These are phyloP conservation scores for Holocentrus rufus DNA, from an alignment of 2,797 vertebrate genomes.

Conservation along the genomic window DNA sequence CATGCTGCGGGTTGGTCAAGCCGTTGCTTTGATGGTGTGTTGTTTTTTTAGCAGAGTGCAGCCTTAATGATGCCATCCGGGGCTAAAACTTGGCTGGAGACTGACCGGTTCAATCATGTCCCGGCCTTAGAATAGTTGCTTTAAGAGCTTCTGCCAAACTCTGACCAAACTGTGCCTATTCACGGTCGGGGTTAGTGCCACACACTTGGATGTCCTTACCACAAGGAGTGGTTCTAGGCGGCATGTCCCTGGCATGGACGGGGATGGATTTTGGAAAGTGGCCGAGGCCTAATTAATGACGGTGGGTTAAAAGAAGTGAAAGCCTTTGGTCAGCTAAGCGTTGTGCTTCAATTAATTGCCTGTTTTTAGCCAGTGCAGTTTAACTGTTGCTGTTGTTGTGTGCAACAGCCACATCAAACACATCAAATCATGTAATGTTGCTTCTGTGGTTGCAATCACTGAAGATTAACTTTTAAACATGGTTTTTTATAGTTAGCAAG, in stretches of 20 bases:
- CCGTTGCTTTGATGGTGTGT: slow-evolving; percentile 73
- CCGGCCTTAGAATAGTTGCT: slow-evolving; percentile 70
- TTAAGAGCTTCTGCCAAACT: slow-evolving; percentile 69
- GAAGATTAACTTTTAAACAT: slow-evolving; percentile 62
- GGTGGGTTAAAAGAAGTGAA: slow-evolving; percentile 71
- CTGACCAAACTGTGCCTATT: slow-evolving; percentile 75
- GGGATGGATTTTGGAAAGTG: slow-evolving; percentile 53
- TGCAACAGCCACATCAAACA: slow-evolving; percentile 44
- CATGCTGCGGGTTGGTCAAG: slow-evolving; percentile 65
- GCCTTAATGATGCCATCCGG: slow-evolving; percentile 69
- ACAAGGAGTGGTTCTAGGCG: slow-evolving; percentile 65
- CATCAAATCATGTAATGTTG: slow-evolving; percentile 66
- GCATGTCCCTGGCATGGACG: slow-evolving; percentile 51
- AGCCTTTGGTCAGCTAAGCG: slow-evolving; percentile 64
- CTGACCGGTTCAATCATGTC: slow-evolving; percentile 61
- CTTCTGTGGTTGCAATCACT: slow-evolving; percentile 60
- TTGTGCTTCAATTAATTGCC: slow-evolving; percentile 59
- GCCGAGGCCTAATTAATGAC: slow-evolving; percentile 79
- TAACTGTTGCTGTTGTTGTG: slow-evolving; percentile 56
- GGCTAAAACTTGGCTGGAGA: slow-evolving; percentile 56
- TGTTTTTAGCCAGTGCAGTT: slow-evolving; percentile 60
- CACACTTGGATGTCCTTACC: slow-evolving; percentile 67
- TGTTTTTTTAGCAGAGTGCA: slow-evolving; percentile 60
- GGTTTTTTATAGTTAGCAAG: slow-evolving; percentile 63
- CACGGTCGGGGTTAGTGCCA: slow-evolving; percentile 54